Evolutionary conservation across 2,797 vertebrate genomes (phyloP).

Genomic region (Xerus rutilus): DNA sequence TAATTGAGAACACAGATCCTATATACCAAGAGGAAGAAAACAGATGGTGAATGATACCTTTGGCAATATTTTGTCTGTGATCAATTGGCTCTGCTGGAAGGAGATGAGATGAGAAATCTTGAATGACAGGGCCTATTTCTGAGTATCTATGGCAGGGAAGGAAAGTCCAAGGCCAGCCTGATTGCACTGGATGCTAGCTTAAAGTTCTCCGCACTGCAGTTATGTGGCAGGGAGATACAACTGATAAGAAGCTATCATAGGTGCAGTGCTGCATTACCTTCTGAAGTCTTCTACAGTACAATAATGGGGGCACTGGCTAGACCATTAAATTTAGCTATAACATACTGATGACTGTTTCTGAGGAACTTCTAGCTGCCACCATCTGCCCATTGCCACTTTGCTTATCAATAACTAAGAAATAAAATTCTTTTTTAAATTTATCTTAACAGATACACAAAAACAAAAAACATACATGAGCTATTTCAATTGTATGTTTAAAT

Average conservation of each 20-base stretch:
- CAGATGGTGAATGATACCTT: background rate
- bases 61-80: background rate
- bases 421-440: background rate
- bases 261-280: background rate
- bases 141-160: background rate
- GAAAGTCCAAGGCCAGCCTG: background rate
- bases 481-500: background rate
- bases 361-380: background rate
- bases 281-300: background rate
- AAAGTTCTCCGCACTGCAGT: background rate
- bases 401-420: slow-evolving; percentile 35
- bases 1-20: background rate
- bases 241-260: background rate
- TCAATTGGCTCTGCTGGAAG: background rate
- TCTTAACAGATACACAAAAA: background rate
- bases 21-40: background rate
- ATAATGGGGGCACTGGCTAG: background rate
- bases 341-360: background rate
- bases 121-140: background rate
- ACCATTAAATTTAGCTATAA: background rate
- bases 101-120: background rate
- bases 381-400: background rate
- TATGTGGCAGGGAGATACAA: background rate
- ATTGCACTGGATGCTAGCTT: background rate
- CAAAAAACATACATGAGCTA: background rate